Evolutionary conservation across 1,140 invertebrate species (phyloP).

Genomic region (Cydia pomonella): DNA sequence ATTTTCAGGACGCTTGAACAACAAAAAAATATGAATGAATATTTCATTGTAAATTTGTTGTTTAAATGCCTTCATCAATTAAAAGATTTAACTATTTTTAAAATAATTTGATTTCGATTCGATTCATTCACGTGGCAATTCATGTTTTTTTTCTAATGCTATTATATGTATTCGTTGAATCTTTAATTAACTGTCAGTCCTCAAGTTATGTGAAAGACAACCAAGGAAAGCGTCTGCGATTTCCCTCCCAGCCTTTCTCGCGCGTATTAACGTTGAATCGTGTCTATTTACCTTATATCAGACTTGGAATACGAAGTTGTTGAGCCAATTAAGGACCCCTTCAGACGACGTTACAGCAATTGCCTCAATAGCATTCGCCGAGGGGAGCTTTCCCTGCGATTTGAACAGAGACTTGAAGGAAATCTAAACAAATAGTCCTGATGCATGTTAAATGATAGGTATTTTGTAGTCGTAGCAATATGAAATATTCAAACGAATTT

Average conservation of each 20-base stretch:
- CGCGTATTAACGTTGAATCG: constrained; percentile 5
- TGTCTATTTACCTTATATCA: constrained; percentile 44
- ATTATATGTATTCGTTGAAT: not conserved
- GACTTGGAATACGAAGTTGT: constrained; percentile 54
- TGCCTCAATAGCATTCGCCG: constrained; percentile 65
- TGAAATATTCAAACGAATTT: not conserved
- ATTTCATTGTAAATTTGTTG: too few relatives aligned
- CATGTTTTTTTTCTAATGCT: too few relatives aligned
- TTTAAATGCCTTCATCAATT: too few relatives aligned
- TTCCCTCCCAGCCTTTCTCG: not conserved
- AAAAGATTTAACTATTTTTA: too few relatives aligned
- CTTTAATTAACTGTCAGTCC: not conserved
- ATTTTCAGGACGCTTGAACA: too few relatives aligned
- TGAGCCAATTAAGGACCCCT: constrained; percentile 72
- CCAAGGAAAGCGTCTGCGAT: not conserved
- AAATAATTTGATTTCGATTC: too few relatives aligned
- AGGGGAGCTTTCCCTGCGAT: constrained; percentile 48
- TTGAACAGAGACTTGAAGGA: constrained; percentile 7
- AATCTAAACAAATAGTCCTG: constrained; percentile 20
- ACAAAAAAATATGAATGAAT: too few relatives aligned
- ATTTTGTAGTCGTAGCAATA: not conserved
- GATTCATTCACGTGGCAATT: too few relatives aligned
- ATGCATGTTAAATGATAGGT: not conserved
- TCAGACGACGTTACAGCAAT: constrained; percentile 67
- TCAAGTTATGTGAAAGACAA: not conserved